Evolutionary conservation across 2,797 vertebrate genomes (phyloP), one percentile per base, ranked within the genome.

Genomic region (Microctenopoma lineatum): DNA sequence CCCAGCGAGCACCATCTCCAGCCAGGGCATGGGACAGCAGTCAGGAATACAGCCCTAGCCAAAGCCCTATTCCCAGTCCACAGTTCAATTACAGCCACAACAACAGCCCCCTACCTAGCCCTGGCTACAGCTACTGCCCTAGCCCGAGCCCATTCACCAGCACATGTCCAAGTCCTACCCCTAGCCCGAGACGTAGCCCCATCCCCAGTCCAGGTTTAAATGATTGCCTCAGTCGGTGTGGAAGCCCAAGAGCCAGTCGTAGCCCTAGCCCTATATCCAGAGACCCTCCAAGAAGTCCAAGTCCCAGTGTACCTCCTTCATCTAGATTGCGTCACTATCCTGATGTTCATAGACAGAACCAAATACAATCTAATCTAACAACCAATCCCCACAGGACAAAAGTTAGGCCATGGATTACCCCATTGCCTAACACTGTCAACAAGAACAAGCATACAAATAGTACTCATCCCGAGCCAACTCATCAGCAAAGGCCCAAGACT

Each of bases 1-100:
- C 77, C 25, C 85, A 90, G 53, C 77, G 83, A 76, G 87, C 91
- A 65, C 92, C 91, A 14, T 95, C 94, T 59, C 92, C 93, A 52
- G 90, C 87, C 65, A 84, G 88, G 70, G 91, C 83, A 66, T 95
- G 93, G 94, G 89, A 90, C 77, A 90, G 90, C 0, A 94, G 91
- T 67, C 95, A 91, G 45, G 80, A 90, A 78, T 95, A 95, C 74
- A 90, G 93, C 47, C 32, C 93, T 3, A 76, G 79, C 60, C 92
- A 93, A 65, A 94, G 90, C 67, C 93, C 93, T 2, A 90, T 94
- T 55, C 92, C 91, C 42, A 94, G 93, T 86, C 94, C 94, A 10
- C 92, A 86, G 62, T 93, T 95, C 66, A 90, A 84, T 66, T 94
- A 92, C 79, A 94, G 90, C 72, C 81, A 80, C 48, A 82, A 66